A percentile compares a stretch with the other conserved stretches of the same genome.
Evolutionary conservation across 2,113 vertebrate species (phyloP).

Genomic region (Serinus canaria): DNA sequence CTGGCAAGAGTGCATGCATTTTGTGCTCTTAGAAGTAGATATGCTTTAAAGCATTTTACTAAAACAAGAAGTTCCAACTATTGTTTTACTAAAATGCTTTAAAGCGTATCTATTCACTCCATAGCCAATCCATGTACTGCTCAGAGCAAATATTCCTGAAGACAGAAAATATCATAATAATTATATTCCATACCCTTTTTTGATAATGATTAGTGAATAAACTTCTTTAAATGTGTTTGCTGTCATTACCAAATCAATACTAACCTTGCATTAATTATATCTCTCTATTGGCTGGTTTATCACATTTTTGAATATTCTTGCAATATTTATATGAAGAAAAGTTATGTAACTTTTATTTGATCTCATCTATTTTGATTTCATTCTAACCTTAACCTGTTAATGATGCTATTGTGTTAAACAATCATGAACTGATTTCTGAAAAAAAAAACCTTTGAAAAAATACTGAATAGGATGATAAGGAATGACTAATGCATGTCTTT

Average conservation of each 20-base stretch:
- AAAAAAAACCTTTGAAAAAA: not conserved
- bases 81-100: not conserved
- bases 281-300: not conserved
- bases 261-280: not conserved
- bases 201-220: not conserved
- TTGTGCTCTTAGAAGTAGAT: not conserved
- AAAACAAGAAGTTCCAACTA: not conserved
- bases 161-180: not conserved
- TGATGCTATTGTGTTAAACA: not conserved
- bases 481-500: not conserved
- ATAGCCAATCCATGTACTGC: not conserved
- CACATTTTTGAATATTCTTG: not conserved
- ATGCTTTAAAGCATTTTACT: no score
- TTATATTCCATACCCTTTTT: not conserved
- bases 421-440: not conserved
- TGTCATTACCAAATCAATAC: not conserved
- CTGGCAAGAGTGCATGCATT: not conserved
- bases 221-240: not conserved
- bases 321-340: not conserved
- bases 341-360: not conserved
- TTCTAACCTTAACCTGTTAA: not conserved
- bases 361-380: not conserved
- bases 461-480: not conserved
- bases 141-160: not conserved
- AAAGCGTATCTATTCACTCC: not conserved